A percentile compares a stretch with the other conserved stretches of the same genome.
Conservation (phyloP, 2,888 invertebrate genomes). For the Caenorhabditis japonica region DNA sequence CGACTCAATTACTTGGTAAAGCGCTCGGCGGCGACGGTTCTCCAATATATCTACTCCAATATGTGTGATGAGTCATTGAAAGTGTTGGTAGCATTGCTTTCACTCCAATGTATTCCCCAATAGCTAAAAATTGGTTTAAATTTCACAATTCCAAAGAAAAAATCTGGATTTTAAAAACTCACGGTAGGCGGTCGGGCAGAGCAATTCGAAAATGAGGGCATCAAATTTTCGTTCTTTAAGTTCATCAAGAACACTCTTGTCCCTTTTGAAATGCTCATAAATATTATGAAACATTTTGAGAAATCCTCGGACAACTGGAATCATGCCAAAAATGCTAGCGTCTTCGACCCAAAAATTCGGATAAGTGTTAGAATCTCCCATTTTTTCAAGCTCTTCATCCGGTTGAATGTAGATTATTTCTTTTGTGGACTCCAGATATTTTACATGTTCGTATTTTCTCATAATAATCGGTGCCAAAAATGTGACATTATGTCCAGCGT, state of each 20-base stretch:
- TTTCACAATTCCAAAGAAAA: too few species aligned
- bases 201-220: slow-evolving; percentile 13
- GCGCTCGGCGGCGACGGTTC: slow-evolving; percentile 28
- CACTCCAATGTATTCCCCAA: slow-evolving; percentile 25
- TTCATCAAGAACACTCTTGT: slow-evolving; percentile 15
- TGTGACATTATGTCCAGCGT: slow-evolving; percentile 41
- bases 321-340: slow-evolving; percentile 3
- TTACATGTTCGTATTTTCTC: slow-evolving; percentile 16
- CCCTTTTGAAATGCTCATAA: slow-evolving; percentile 13
- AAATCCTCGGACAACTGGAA: slow-evolving; percentile 11
- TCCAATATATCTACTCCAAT: slow-evolving; percentile 14
- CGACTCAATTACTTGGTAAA: slow-evolving; percentile 18
- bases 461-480: slow-evolving; percentile 27
- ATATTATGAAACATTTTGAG: slow-evolving; percentile 19
- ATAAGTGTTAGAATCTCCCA: slow-evolving; percentile 9
- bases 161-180: slow-evolving; percentile 1
- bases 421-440: slow-evolving; percentile 24
- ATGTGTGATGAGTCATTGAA: slow-evolving; percentile 26
- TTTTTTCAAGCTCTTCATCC: slow-evolving; percentile 16
- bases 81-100: slow-evolving; percentile 11
- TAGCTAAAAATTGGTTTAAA: slow-evolving; percentile 5
- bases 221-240: slow-evolving; percentile 27
- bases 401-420: slow-evolving; percentile 29
- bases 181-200: slow-evolving; percentile 2
- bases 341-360: slow-evolving; percentile 24